A percentile compares a stretch with the other conserved stretches of the same genome.
Conservation (phyloP, 2,797 vertebrate genomes). For the Phataginus tetradactyla region DNA sequence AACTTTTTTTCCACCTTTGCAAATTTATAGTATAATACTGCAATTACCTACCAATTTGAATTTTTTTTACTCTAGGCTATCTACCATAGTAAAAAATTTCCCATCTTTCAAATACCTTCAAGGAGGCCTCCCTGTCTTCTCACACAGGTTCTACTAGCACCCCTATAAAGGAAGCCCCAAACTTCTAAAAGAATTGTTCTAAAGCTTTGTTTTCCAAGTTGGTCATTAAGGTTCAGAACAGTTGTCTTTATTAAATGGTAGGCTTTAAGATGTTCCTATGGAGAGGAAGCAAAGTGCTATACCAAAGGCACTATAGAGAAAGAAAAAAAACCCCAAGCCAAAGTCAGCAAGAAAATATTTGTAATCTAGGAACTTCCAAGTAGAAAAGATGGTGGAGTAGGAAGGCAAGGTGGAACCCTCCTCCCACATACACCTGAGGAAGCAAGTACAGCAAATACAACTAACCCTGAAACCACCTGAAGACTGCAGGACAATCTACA, state of each 20-base stretch:
- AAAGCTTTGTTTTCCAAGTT: neutral
- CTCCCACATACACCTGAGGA: too few species aligned
- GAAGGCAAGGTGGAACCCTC: too few species aligned
- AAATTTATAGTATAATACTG: constrained; percentile 3
- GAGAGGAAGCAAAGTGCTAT: neutral
- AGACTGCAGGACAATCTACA: too few species aligned
- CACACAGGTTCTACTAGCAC: neutral
- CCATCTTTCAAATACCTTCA: neutral
- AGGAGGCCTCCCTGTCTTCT: neutral
- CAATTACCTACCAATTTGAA: neutral
- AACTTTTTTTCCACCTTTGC: neutral
- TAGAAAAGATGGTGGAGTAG: too few species aligned
- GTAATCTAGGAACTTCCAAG: neutral
- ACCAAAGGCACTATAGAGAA: neutral
- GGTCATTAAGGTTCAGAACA: neutral
- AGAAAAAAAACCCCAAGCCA: neutral
- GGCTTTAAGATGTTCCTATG: neutral
- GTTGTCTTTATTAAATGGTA: neutral
- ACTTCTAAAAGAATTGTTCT: neutral
- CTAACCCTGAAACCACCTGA: too few species aligned
- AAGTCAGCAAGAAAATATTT: neutral
- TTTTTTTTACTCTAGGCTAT: neutral
- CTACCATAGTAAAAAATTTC: neutral
- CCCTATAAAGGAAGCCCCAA: neutral
- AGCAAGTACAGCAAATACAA: too few species aligned